These are phyloP conservation scores for Melospiza georgiana DNA, from an alignment of 2,113 vertebrate genomes.

Conservation along the genomic window DNA sequence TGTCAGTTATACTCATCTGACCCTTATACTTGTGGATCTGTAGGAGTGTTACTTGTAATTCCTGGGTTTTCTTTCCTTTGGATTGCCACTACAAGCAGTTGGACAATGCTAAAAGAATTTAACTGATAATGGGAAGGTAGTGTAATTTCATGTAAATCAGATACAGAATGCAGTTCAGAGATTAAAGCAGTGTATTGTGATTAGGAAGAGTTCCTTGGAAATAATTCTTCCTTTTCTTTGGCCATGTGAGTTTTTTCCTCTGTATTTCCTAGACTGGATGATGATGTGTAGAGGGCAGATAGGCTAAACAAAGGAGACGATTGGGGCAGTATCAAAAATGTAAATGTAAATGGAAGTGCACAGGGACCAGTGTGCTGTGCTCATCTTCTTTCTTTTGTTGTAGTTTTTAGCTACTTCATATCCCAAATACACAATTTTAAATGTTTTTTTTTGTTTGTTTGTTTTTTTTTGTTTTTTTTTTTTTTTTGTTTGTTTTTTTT, in stretches of 20 bases:
- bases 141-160: neutral
- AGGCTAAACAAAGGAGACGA: neutral
- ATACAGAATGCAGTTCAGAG: neutral
- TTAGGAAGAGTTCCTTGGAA: neutral
- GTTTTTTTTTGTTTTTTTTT: too few species aligned
- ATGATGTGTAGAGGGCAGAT: neutral
- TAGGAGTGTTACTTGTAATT: neutral
- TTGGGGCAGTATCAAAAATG: neutral
- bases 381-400: neutral
- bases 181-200: neutral
- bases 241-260: neutral
- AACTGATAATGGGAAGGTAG: neutral
- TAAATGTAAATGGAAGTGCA: neutral
- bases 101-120: neutral
- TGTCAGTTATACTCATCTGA: neutral
- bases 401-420: neutral
- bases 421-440: neutral
- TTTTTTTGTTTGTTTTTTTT: too few species aligned
- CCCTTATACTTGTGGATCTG: neutral
- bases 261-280: neutral
- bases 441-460: too few species aligned
- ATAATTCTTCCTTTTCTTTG: neutral
- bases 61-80: neutral
- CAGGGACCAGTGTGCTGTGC: neutral
- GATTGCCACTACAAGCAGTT: neutral